phyloP scores from a whole-genome alignment of 2,888 invertebrate genomes.

The Microplitis deprimator region DNA sequence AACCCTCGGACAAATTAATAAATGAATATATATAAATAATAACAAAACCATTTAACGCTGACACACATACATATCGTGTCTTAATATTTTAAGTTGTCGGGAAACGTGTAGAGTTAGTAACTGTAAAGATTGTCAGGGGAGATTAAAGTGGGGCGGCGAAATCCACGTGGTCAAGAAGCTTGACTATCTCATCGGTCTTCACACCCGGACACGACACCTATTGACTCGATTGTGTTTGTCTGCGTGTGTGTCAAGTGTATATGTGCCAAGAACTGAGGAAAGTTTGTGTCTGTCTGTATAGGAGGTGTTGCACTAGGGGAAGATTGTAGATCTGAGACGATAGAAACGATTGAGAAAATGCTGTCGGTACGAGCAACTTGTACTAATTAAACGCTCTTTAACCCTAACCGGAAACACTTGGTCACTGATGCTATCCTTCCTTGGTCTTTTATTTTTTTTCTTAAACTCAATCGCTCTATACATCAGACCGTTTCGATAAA shows the following conservation, averaged over 20 bases:
- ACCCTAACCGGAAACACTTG: conserved; percentile 57
- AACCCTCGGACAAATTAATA: too few species aligned
- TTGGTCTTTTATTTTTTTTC: conserved; percentile 37
- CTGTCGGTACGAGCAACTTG: conserved; percentile 50
- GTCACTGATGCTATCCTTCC: conserved; percentile 50
- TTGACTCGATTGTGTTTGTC: conserved; percentile 20
- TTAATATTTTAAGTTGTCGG: too few species aligned
- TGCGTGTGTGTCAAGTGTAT: background rate
- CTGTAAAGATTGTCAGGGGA: conserved; percentile 37
- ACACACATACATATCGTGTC: too few species aligned
- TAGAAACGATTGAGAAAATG: conserved; percentile 38
- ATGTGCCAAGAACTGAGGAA: conserved; percentile 31
- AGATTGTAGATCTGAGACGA: conserved; percentile 46
- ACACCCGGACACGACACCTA: conserved; percentile 50
- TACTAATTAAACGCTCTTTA: conserved; percentile 66
- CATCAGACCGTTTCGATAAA: too few species aligned
- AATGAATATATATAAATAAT: too few species aligned
- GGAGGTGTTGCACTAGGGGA: conserved; percentile 13
- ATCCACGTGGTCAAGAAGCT: conserved; percentile 58
- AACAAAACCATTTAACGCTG: too few species aligned
- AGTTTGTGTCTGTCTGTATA: background rate
- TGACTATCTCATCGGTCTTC: conserved; percentile 66
- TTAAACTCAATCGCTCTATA: conserved; percentile 38
- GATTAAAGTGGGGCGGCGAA: conserved; percentile 36
- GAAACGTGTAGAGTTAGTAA: background rate